Evolutionary conservation across 2,797 vertebrate genomes (phyloP), one percentile per base, ranked within the genome.

Genomic region (Falco biarmicus): DNA sequence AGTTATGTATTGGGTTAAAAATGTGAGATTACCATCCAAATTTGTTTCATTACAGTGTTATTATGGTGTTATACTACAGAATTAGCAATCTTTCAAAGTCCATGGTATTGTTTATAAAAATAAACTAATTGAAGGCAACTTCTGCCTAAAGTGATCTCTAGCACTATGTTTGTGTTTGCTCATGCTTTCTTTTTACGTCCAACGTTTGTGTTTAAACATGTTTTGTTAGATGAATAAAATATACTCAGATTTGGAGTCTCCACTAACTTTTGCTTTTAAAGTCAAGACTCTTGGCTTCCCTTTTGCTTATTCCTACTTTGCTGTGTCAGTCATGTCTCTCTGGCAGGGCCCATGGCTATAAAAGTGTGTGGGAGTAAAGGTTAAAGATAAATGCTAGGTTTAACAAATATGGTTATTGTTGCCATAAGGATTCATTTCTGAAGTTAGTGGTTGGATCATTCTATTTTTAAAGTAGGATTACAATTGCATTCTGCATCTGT

Each of bases 331-430:
- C 56, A 7, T 7, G 1, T 60, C 45, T 90, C 63, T 77, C 56
- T 83, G 32, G 37, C 64, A 82, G 32, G 43, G 28, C 50, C 47
- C 2, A 0, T 71, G 65, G 75, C 34, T 80, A 11, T 90, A 54
- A 84, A 91, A 82, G 15, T 19, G 22, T 59, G 53, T 79, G 79
- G 84, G 96, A 86, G 82, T 94, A 86, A 96, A 94, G 92, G 96
- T 95, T 88, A 87, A 85, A 83, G 90, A 95, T 87, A 94, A 89
- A 71, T 85, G 24, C 57, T 53, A 37, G 31, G 60, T 92, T 96
- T 92, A 89, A 78, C 29, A 70, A 87, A 74, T 69, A 48, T 0
- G 7, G 32, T 82, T 90, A 39, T 54, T 61, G 34, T 89, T 89
- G 26, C 65, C 17, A 3, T 80, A 73, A 84, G 81, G 50, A 87